A percentile compares a stretch with the other conserved stretches of the same genome.
Conservation (phyloP, 2,113 vertebrate genomes). For the Psophia crepitans region DNA sequence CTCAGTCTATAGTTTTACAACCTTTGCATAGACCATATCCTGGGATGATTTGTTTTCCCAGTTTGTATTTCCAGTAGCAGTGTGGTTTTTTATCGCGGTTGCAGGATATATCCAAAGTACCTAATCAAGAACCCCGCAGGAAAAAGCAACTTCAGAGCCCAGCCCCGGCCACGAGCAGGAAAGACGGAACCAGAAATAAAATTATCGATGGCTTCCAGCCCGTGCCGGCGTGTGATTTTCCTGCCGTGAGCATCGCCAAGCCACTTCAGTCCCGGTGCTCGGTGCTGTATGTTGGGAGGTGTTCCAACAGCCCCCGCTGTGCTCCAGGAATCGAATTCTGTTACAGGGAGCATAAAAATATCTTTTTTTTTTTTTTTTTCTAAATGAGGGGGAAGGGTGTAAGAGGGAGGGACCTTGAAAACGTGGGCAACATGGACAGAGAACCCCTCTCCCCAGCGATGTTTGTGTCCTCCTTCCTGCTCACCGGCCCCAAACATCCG, state of each 20-base stretch:
- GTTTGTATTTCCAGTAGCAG: background rate
- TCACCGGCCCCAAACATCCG: background rate
- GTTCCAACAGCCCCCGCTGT: background rate
- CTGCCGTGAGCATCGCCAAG: background rate
- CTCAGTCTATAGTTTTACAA: background rate
- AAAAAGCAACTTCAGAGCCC: background rate
- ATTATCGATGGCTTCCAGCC: too few relatives aligned
- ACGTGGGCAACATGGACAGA: background rate
- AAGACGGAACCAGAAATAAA: background rate
- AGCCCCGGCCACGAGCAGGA: too few relatives aligned
- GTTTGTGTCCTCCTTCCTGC: background rate
- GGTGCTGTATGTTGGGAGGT: background rate
- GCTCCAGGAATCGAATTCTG: background rate
- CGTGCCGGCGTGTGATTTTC: background rate
- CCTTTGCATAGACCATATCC: background rate
- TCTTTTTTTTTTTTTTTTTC: background rate
- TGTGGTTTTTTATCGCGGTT: background rate
- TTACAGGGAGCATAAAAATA: background rate
- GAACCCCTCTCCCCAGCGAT: background rate
- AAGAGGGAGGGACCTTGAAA: background rate
- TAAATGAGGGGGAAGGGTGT: background rate
- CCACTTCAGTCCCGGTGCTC: background rate
- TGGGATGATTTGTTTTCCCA: background rate
- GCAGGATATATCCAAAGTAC: background rate
- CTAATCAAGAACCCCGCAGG: background rate